Conservation (phyloP, 2,113 vertebrate species). For the Lepisosteus osseus region DNA sequence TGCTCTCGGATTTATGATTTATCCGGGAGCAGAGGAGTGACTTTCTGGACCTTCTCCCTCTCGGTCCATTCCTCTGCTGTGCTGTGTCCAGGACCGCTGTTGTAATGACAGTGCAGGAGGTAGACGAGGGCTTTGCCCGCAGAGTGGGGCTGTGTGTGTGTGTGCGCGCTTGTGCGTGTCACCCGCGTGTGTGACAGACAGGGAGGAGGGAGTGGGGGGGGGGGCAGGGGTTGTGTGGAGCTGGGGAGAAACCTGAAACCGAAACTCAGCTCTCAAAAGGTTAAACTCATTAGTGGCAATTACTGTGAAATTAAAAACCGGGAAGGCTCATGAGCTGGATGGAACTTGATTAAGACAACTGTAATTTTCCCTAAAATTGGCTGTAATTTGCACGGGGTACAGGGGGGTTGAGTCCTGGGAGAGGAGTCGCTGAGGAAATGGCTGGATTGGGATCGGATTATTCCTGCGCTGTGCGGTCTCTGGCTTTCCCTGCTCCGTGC, state of each 20-base stretch:
- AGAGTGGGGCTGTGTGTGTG: background rate
- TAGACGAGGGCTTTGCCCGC: background rate
- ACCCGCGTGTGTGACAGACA: too few species aligned
- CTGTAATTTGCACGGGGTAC: background rate
- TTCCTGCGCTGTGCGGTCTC: background rate
- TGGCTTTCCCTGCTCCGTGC: background rate
- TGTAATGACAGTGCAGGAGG: too few species aligned
- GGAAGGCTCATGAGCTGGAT: background rate
- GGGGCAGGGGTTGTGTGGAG: background rate
- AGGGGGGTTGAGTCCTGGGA: background rate
- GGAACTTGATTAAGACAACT: background rate
- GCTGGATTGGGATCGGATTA: background rate
- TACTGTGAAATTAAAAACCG: background rate
- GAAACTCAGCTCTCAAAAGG: background rate
- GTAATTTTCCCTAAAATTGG: background rate
- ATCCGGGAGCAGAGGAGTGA: too few species aligned
- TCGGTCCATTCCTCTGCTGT: too few species aligned
- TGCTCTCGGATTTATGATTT: too few species aligned
- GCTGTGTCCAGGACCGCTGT: too few species aligned
- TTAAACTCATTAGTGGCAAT: conserved; percentile 1
- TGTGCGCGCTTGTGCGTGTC: background rate
- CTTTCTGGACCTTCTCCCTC: too few species aligned
- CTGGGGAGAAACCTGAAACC: background rate
- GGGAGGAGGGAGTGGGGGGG: too few species aligned
- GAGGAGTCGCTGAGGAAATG: background rate